Conservation (phyloP, 2,888 invertebrate genomes). For the Diadegma fenestrale region DNA sequence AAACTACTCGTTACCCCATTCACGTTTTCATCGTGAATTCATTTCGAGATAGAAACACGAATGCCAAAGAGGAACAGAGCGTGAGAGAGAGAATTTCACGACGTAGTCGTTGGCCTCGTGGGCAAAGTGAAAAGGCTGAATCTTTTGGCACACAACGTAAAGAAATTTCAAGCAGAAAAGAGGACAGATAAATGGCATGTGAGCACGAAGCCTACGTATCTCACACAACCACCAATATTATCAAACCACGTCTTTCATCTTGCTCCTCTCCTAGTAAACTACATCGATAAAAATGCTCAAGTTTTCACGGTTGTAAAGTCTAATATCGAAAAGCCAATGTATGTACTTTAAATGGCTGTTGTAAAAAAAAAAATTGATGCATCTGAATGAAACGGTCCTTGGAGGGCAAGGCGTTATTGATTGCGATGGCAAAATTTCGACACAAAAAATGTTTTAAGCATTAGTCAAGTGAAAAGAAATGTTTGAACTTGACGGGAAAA, state of each 20-base stretch:
- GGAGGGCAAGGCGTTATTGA: no score
- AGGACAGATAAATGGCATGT: neutral
- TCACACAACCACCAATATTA: slow-evolving; percentile 33
- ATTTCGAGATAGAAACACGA: slow-evolving; percentile 61
- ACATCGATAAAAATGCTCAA: slow-evolving; percentile 46
- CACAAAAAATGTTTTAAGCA: neutral
- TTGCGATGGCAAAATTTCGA: neutral
- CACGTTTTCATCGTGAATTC: slow-evolving; percentile 64
- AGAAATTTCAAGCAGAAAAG: slow-evolving; percentile 20
- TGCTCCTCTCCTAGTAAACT: slow-evolving; percentile 27
- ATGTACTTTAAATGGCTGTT: neutral
- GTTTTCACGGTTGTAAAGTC: slow-evolving; percentile 30
- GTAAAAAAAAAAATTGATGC: neutral
- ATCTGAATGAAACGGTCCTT: no score
- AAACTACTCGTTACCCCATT: slow-evolving; percentile 70
- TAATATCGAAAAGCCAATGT: slow-evolving; percentile 31
- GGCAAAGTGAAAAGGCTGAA: slow-evolving; percentile 18
- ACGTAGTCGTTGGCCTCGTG: slow-evolving; percentile 53
- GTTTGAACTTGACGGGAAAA: neutral
- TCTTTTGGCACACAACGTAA: slow-evolving; percentile 41
- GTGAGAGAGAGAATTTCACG: slow-evolving; percentile 34
- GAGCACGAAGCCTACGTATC: slow-evolving; percentile 49
- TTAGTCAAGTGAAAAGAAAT: neutral
- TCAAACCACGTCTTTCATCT: neutral
- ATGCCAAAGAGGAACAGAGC: slow-evolving; percentile 2